Evolutionary conservation across 2,113 vertebrate species (phyloP), one percentile per base, ranked within the genome.

Genomic region (Phycodurus eques): DNA sequence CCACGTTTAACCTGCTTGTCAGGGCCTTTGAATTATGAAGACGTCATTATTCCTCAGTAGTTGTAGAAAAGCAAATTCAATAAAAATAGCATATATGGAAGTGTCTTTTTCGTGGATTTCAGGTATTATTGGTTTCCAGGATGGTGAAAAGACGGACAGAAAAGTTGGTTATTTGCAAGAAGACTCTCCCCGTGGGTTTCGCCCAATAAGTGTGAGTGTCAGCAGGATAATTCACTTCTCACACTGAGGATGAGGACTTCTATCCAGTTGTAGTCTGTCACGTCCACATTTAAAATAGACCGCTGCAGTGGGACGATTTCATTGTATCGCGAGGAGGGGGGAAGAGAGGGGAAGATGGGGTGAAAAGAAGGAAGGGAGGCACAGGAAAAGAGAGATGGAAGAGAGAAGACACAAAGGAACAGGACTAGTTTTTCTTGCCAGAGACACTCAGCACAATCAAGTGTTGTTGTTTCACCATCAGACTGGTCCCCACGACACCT

Each of bases 141-240:
- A 8, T 22, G 13, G 79, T 82, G 83, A 87, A 79, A 83, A 79
- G 81, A 79, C 68, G 66, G 85, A 81, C 68, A 79, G 76, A 82
- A 71, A 88, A 75, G 77, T 82, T 74, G 69, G 77, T 84, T 87
- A 71, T 85, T 82, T 80, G 79, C 72, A 77, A 80, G 43, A 80
- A 83, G 69, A 79, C 75, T 81, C 75, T 81, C 65, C 76, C 73
- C 51, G 47, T 67, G 19, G 5, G 47, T 70, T n/a, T 71, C 44
- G 68, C 64, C 77, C 53, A 68, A 74, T 79, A 63, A 82, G 74
- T 74, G 74, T 82, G 79, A 7, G 13, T 84, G 83, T 87, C 87
- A 89, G 88, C 85, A 84, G 84, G 87, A 89, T 88, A 88, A 89
- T 88, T 88, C 85, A 87, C 85, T 84, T 84, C 83, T 91, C 80